phyloP scores from a whole-genome alignment of 2,797 vertebrate species.

The Halcyon chelicuti region DNA sequence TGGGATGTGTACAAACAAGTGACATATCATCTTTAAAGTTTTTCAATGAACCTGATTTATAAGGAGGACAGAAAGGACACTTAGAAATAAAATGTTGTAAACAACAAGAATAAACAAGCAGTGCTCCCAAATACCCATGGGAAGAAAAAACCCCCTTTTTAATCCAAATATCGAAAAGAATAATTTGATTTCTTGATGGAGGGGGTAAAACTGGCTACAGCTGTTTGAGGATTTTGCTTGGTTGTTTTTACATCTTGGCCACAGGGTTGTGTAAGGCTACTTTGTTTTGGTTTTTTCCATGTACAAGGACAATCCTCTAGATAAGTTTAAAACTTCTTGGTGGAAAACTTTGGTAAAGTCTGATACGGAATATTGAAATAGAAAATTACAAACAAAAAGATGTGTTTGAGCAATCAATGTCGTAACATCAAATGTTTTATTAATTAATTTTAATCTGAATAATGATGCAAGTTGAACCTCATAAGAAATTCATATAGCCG shows the following conservation, averaged over 20 bases:
- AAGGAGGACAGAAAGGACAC: neutral
- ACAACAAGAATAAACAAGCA: neutral
- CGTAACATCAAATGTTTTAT: neutral
- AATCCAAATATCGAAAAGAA: neutral
- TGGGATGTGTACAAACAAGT: neutral
- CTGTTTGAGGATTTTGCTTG: neutral
- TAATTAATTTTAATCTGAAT: conserved; percentile 14
- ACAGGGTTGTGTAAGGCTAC: neutral
- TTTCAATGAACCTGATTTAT: neutral
- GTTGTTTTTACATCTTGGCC: neutral
- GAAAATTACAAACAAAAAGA: neutral
- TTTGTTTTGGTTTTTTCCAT: neutral
- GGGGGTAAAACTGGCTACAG: neutral
- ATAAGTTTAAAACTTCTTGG: neutral
- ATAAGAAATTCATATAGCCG: neutral
- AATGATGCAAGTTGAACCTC: neutral
- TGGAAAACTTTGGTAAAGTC: neutral
- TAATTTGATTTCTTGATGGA: neutral
- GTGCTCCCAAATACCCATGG: neutral
- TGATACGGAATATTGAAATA: neutral
- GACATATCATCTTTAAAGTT: neutral
- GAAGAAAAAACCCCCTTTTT: neutral
- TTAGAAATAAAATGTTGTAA: neutral
- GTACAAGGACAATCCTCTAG: neutral
- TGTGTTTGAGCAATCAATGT: neutral